These are phyloP conservation scores for Macrophya annulata DNA, from an alignment of 2,888 invertebrate species.

Conservation along the genomic window DNA sequence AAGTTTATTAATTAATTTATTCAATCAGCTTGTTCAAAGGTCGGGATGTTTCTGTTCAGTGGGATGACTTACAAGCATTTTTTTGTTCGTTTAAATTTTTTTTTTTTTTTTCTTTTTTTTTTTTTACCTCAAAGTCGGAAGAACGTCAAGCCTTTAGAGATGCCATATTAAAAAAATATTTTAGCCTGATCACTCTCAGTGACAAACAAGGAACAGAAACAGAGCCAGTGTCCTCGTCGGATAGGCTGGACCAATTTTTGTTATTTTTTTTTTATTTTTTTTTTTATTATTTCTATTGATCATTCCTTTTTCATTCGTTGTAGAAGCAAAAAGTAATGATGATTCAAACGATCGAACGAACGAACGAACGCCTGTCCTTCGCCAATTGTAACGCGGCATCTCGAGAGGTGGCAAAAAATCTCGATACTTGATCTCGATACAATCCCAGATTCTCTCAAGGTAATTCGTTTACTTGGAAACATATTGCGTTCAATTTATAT, in stretches of 20 bases:
- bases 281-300: neutral
- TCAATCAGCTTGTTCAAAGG: slow-evolving; percentile 14
- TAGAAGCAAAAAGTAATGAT: slow-evolving; percentile 33
- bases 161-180: slow-evolving; percentile 17
- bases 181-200: neutral
- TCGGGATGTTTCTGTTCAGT: slow-evolving; percentile 15
- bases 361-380: slow-evolving; percentile 47
- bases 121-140: neutral
- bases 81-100: neutral
- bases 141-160: neutral
- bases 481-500: slow-evolving; percentile 17
- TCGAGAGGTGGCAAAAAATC: slow-evolving; percentile 52
- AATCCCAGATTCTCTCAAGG: slow-evolving; percentile 39
- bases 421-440: slow-evolving; percentile 53
- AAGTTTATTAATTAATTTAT: slow-evolving; percentile 7
- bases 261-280: neutral
- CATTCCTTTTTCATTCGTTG: slow-evolving; percentile 25
- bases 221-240: slow-evolving; percentile 36
- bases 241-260: neutral
- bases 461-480: slow-evolving; percentile 46
- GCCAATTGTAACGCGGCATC: slow-evolving; percentile 52
- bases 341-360: slow-evolving; percentile 35
- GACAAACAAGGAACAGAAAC: slow-evolving; percentile 17
- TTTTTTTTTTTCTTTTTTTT: neutral
- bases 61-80: slow-evolving; percentile 22